phyloP scores from a whole-genome alignment of 2,797 vertebrate genomes.

The Clarias laeviceps region DNA sequence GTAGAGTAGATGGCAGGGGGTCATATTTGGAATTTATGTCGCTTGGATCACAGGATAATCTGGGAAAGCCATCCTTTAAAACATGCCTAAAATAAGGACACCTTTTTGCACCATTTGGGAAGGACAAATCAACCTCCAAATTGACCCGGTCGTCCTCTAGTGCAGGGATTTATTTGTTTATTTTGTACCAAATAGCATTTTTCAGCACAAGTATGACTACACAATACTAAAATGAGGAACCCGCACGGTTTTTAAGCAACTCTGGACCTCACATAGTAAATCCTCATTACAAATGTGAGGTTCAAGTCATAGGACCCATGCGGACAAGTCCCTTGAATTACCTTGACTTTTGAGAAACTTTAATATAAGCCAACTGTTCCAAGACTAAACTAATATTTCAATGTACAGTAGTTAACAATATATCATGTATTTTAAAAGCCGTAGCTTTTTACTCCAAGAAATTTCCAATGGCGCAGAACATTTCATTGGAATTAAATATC shows the following conservation, averaged over 20 bases:
- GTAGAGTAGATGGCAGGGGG: neutral
- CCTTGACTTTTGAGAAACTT: neutral
- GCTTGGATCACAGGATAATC: neutral
- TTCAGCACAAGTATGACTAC: too few relatives aligned
- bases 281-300: neutral
- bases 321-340: too few relatives aligned
- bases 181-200: neutral
- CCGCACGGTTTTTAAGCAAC: neutral
- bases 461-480: neutral
- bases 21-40: neutral
- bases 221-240: neutral
- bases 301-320: too few relatives aligned
- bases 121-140: neutral
- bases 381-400: neutral
- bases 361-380: neutral
- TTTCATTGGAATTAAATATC: neutral
- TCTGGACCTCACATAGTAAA: neutral
- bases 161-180: neutral
- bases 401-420: neutral
- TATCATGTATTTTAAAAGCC: neutral
- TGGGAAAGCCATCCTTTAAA: slow-evolving; percentile 12
- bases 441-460: neutral
- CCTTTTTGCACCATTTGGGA: neutral
- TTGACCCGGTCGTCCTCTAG: neutral
- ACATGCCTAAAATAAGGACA: neutral